These are phyloP conservation scores for Hirundo rustica DNA, from an alignment of 2,797 vertebrate species.

Conservation along the genomic window DNA sequence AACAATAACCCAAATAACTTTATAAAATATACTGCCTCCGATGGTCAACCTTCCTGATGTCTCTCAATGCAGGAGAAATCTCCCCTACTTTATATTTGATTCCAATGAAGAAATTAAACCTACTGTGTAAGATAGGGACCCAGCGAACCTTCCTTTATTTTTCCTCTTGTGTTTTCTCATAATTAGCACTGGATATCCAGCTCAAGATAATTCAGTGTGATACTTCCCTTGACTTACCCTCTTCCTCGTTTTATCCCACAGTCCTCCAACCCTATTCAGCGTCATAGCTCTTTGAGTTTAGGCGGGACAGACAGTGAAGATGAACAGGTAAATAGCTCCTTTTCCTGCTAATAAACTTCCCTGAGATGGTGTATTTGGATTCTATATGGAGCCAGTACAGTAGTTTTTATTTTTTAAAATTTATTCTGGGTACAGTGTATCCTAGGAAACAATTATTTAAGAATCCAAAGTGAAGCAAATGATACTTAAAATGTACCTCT, in stretches of 20 bases:
- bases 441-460: neutral
- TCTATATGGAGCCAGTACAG: neutral
- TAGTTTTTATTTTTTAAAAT: neutral
- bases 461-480: neutral
- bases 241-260: slow-evolving; percentile 62
- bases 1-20: neutral
- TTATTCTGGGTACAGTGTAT: neutral
- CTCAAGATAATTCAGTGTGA: neutral
- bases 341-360: slow-evolving; percentile 15
- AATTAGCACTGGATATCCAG: neutral
- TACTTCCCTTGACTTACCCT: slow-evolving; percentile 53
- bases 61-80: neutral
- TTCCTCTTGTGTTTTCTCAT: slow-evolving; percentile 48
- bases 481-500: neutral
- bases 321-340: slow-evolving; percentile 79
- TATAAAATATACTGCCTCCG: neutral
- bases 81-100: neutral
- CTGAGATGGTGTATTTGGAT: neutral
- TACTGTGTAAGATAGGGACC: neutral
- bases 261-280: slow-evolving; percentile 75
- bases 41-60: neutral
- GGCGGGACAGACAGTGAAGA: slow-evolving; percentile 83
- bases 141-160: neutral
- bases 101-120: neutral
- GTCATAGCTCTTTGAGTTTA: slow-evolving; percentile 82